These are phyloP conservation scores for Nyleta sp. DNA, from an alignment of 2,888 invertebrate genomes.

Conservation along the genomic window DNA sequence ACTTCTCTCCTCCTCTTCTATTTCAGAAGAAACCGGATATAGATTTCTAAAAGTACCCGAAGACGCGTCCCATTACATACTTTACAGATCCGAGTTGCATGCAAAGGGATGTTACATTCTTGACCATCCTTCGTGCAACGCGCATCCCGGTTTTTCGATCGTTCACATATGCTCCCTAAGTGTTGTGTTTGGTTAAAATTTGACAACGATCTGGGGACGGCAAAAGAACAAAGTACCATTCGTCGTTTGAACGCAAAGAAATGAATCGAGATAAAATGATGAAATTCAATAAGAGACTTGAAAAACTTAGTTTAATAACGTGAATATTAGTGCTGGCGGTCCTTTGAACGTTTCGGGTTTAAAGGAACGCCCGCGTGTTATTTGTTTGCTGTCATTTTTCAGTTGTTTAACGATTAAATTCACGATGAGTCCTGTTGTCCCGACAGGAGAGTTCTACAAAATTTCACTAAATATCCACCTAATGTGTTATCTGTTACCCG, in stretches of 20 bases:
- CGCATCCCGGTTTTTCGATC: background rate
- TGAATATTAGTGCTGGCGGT: background rate
- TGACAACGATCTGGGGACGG: constrained; percentile 75
- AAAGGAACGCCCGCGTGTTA: constrained; percentile 26
- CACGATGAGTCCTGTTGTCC: constrained; percentile 77
- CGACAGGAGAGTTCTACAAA: constrained; percentile 78
- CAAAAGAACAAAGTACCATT: constrained; percentile 82
- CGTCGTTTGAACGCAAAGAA: constrained; percentile 75
- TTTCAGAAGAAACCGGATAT: background rate
- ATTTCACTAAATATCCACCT: constrained; percentile 78
- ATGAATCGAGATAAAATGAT: constrained; percentile 64
- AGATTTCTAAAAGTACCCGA: constrained; percentile 72
- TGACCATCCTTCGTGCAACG: background rate
- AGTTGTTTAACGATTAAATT: constrained; percentile 75
- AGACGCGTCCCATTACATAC: constrained; percentile 69
- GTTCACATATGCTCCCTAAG: constrained; percentile 4
- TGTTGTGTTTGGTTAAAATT: constrained; percentile 5
- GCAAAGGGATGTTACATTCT: constrained; percentile 39
- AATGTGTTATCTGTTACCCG: constrained; percentile 73
- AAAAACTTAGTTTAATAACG: constrained; percentile 8
- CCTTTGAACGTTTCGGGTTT: constrained; percentile 10
- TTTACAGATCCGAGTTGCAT: background rate
- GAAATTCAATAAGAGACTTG: constrained; percentile 58
- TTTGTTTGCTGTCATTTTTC: constrained; percentile 7
- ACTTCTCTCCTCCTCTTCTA: background rate